Evolutionary conservation across 2,888 invertebrate genomes (phyloP).

Genomic region (Cancer borealis): DNA sequence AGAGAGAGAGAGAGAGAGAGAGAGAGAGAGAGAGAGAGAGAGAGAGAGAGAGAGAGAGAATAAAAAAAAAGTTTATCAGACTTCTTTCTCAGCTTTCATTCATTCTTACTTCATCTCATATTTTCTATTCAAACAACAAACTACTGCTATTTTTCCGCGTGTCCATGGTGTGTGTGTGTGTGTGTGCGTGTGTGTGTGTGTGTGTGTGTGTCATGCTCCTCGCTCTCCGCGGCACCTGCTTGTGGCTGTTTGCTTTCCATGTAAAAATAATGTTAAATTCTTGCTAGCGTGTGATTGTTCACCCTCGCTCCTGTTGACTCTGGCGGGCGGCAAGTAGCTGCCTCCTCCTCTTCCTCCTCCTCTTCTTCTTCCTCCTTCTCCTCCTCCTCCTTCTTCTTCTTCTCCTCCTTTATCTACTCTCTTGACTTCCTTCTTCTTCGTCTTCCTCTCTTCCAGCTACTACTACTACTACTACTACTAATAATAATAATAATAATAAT

Average conservation of each 20-base stretch:
- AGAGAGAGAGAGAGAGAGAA: conserved; percentile 18
- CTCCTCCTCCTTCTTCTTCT: background rate
- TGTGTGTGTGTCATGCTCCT: background rate
- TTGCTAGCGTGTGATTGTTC: background rate
- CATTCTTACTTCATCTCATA: background rate
- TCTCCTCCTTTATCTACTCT: background rate
- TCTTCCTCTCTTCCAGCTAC: background rate
- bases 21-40: background rate
- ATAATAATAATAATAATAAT: background rate
- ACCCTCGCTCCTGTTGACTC: background rate
- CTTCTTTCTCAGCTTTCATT: background rate
- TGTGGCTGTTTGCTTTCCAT: conserved; percentile 22
- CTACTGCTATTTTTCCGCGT: background rate
- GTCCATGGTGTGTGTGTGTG: background rate
- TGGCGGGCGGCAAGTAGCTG: background rate
- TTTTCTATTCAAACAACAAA: background rate
- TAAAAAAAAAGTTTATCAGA: too few relatives aligned
- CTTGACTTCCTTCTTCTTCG: too few relatives aligned
- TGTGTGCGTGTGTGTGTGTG: background rate
- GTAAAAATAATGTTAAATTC: conserved; percentile 44
- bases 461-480: too few relatives aligned
- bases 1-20: background rate
- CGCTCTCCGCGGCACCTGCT: background rate
- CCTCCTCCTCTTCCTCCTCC: background rate
- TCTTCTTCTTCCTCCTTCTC: background rate